phyloP scores from a whole-genome alignment of 2,797 vertebrate species.

The Macropus fuliginosus region DNA sequence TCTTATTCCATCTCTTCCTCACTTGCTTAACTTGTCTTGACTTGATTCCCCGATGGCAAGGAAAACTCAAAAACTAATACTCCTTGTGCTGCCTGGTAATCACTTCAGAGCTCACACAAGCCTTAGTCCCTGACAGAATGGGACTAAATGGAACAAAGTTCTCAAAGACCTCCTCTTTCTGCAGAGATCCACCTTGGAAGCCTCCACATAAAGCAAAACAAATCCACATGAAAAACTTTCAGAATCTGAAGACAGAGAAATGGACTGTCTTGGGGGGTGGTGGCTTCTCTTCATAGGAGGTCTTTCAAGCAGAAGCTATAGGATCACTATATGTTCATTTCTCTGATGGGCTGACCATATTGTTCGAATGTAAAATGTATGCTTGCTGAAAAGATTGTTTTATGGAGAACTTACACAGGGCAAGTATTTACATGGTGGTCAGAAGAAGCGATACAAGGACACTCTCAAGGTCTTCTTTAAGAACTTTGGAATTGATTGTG shows the following conservation, averaged over 20 bases:
- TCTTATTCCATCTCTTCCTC: background rate
- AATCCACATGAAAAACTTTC: background rate
- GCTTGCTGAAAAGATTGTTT: no score
- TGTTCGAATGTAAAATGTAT: no score
- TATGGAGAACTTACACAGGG: no score
- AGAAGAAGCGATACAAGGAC: no score
- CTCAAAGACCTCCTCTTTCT: background rate
- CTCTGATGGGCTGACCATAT: no score
- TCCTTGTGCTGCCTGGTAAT: background rate
- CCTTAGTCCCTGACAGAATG: background rate
- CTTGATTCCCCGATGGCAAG: background rate
- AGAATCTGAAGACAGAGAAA: background rate
- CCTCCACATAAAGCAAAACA: background rate
- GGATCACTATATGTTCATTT: background rate
- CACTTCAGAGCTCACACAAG: background rate
- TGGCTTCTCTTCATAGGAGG: background rate
- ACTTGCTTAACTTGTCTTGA: background rate
- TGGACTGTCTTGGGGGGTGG: background rate
- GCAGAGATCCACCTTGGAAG: background rate
- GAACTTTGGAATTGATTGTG: no score
- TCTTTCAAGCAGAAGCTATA: background rate
- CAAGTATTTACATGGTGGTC: no score
- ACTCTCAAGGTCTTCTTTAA: no score
- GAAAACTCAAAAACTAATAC: background rate
- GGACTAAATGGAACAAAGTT: background rate